Base-by-base conservation (phyloP, 2,888 invertebrate species). In the Strigamia crassipes region DNA sequence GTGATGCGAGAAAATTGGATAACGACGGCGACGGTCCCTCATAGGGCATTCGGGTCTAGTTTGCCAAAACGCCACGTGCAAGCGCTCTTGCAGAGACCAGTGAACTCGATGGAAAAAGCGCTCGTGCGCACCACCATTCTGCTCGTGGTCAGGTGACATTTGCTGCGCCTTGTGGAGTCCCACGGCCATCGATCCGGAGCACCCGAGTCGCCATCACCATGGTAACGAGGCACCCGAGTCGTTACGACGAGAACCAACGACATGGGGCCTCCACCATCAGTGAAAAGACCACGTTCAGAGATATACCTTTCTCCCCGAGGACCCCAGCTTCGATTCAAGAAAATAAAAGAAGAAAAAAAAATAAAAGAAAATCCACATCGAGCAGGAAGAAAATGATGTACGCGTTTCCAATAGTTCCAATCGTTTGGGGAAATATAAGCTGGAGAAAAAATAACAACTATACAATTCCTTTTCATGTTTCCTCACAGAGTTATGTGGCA, bases 381-480 rank as follows among this genome's bases (percentile, higher is more conserved):
- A 66, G 27, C 42, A 13, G 42, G 42, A n/a, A 66, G 73, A 73
- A 73, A 73, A 73, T 73, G 73, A 73, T 73, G 73, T 73, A 73
- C 73, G 73, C 31, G 73, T 73, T 73, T 73, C 73, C 73, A 73
- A 73, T 73, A 73, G 73, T 73, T 31, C n/a, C 73, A 73, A 73
- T 73, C 73, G 73, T 73, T 73, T 73, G 73, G 73, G 73, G 73
- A 73, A 73, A 73, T 73, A 73, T 73, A 73, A 73, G 73, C 31
- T 31, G 27, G 73, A 73, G 31, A 73, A 73, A 73, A 73, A 73
- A 73, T 73, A 73, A 73, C 73, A 73, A 73, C 73, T 73, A 73
- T 73, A 73, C 73, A 73, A 73, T 73, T 73, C 73, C 31, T 15
- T 73, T 73, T 73, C 73, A 73, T 73, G 73, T 73, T 73, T 73